Percentiles rank a stretch among this genome's conserved stretches.
Conservation (phyloP, 2,797 vertebrate species). For the Lepilemur septentrionalis region DNA sequence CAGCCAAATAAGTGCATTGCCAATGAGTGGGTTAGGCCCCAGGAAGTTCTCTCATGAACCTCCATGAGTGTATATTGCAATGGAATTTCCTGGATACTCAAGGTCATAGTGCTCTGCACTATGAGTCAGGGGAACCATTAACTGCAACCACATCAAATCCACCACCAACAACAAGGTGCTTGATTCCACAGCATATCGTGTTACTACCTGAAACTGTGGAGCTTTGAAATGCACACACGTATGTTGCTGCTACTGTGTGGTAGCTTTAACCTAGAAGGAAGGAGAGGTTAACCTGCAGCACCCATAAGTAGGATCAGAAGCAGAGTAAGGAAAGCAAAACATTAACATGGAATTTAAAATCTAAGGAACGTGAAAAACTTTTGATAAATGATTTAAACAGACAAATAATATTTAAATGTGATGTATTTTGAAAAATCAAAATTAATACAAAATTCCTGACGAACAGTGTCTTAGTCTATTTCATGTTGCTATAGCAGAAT, state of each 20-base stretch:
- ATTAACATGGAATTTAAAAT: not conserved
- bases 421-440: not conserved
- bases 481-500: too few species aligned
- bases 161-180: not conserved
- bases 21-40: not conserved
- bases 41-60: not conserved
- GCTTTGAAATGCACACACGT: not conserved
- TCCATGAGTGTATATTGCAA: rapidly evolving
- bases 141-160: not conserved
- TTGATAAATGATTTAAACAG: not conserved
- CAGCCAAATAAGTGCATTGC: not conserved
- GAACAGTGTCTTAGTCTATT: too few species aligned
- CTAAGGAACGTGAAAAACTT: not conserved
- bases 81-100: not conserved
- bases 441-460: too few species aligned
- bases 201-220: not conserved
- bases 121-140: not conserved
- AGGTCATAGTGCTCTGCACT: not conserved
- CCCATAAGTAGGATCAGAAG: not conserved
- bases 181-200: not conserved
- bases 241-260: rapidly evolving
- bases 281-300: rapidly evolving
- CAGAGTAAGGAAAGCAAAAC: not conserved
- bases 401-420: not conserved
- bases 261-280: not conserved